phyloP scores from a whole-genome alignment of 2,797 vertebrate genomes.

The Lemur catta region DNA sequence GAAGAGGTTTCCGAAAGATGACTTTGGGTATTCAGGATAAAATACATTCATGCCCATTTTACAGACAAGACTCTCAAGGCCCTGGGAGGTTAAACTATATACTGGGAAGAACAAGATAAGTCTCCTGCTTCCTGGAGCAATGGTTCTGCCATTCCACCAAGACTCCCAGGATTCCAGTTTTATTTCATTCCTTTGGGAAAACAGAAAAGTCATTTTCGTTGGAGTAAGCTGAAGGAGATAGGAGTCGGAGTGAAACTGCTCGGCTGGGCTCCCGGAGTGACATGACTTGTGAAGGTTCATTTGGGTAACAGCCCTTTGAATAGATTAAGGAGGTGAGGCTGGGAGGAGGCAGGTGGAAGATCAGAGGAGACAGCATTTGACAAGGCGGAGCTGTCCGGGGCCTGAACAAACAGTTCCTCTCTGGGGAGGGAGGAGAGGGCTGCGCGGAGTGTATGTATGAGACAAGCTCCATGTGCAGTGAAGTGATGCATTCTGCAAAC shows the following conservation, averaged over 20 bases:
- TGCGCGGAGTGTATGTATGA: background rate
- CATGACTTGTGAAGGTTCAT: background rate
- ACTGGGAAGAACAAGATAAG: background rate
- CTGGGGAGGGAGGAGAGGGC: conserved; percentile 42
- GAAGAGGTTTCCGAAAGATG: background rate
- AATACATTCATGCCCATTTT: background rate
- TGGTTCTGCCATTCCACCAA: background rate
- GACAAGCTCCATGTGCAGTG: conserved; percentile 42
- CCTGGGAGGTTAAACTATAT: background rate
- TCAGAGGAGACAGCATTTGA: conserved; percentile 42
- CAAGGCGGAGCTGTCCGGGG: conserved; percentile 40
- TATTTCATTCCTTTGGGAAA: background rate
- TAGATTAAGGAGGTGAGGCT: conserved; percentile 25
- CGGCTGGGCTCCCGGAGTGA: background rate
- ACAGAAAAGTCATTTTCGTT: background rate
- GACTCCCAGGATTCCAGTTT: background rate
- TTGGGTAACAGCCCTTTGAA: background rate
- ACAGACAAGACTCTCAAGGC: background rate
- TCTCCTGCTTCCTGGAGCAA: background rate
- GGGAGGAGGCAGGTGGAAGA: conserved; percentile 48
- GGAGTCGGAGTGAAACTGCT: background rate
- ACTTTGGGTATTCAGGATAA: background rate
- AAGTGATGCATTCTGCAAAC: conserved; percentile 13
- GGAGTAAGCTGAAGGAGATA: background rate
- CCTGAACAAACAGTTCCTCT: conserved; percentile 61